These are phyloP conservation scores for Helogale parvula DNA, from an alignment of 2,113 vertebrate species.

Conservation along the genomic window DNA sequence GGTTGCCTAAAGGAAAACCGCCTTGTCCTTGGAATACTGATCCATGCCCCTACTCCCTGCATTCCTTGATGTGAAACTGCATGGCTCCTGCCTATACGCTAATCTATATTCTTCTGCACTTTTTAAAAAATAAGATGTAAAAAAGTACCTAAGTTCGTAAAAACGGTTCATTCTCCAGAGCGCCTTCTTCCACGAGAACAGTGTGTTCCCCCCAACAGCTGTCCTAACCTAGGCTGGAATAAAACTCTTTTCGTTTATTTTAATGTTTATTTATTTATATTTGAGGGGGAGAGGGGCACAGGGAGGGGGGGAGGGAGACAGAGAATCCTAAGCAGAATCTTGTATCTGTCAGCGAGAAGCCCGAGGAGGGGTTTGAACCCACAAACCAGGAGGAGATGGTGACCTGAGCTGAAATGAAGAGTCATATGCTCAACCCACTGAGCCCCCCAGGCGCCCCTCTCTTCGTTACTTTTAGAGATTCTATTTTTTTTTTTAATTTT, in stretches of 20 bases:
- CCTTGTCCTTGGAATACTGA: background rate
- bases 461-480: too few species aligned
- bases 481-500: too few species aligned
- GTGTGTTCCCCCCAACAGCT: background rate
- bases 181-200: background rate
- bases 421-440: too few species aligned
- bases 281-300: too few species aligned
- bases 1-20: background rate
- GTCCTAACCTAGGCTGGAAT: background rate
- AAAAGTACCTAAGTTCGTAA: background rate
- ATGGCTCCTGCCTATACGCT: background rate
- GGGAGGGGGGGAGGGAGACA: too few species aligned
- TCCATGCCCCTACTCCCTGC: background rate
- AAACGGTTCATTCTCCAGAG: background rate
- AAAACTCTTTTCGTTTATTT: background rate
- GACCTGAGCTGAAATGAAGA: too few species aligned
- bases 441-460: too few species aligned
- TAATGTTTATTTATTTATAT: too few species aligned
- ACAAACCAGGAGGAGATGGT: too few species aligned
- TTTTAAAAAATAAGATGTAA: background rate
- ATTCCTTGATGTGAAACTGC: background rate
- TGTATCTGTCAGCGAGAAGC: too few species aligned
- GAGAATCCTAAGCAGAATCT: too few species aligned
- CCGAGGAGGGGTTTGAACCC: too few species aligned
- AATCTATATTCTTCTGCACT: background rate